phyloP scores from a whole-genome alignment of 2,797 vertebrate genomes.

The Epinephelus coioides region DNA sequence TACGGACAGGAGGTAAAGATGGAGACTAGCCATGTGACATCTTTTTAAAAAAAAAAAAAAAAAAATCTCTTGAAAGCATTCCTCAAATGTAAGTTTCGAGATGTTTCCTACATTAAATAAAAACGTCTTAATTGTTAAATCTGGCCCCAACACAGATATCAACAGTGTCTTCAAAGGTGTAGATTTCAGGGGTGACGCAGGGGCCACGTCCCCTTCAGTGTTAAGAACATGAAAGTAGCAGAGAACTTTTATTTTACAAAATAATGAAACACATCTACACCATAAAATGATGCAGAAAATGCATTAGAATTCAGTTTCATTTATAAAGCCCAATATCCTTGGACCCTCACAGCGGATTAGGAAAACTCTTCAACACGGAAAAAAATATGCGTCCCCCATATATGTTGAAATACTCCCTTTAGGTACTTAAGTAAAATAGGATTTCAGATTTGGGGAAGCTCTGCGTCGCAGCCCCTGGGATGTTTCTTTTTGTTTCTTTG shows the following conservation, averaged over 20 bases:
- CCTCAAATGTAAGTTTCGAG: not conserved
- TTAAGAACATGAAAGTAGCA: no score
- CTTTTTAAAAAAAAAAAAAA: not conserved
- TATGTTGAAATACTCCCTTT: no score
- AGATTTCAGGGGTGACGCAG: no score
- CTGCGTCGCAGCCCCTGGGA: slow-evolving; percentile 26
- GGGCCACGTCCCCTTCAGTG: no score
- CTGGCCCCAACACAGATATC: slow-evolving; percentile 11
- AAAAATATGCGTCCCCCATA: no score
- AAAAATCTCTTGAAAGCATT: not conserved
- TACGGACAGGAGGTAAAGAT: not conserved
- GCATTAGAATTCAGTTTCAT: no score
- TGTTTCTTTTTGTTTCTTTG: slow-evolving; percentile 20
- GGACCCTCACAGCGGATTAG: no score
- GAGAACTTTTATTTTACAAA: no score
- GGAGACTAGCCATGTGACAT: not conserved
- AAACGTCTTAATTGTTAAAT: not conserved
- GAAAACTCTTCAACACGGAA: no score
- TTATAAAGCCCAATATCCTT: no score
- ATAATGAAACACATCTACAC: no score
- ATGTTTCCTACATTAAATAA: not conserved
- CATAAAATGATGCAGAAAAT: no score
- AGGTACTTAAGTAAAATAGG: slow-evolving; percentile 22
- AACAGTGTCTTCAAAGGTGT: not conserved
- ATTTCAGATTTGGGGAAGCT: slow-evolving; percentile 30